A percentile compares a stretch with the other conserved stretches of the same genome.
Conservation (phyloP, 1,140 invertebrate genomes). For the Drosophila parabipectinata region DNA sequence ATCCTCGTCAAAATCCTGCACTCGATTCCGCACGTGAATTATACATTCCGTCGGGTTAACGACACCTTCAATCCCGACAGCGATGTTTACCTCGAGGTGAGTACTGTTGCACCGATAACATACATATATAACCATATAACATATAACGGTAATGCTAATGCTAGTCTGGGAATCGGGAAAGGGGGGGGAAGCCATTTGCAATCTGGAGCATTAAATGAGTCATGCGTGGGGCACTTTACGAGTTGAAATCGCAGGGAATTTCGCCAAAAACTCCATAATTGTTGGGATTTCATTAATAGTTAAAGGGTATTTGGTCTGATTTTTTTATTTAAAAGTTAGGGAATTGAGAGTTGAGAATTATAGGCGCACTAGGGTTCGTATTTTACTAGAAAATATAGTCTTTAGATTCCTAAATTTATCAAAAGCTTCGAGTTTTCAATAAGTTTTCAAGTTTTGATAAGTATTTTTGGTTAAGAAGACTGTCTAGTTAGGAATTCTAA, state of each 20-base stretch:
- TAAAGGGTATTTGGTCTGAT: no score
- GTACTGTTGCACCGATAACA: conserved; percentile 41
- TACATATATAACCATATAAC: no score
- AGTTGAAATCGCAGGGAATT: background rate
- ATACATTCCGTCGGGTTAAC: conserved; percentile 94
- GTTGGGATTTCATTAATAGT: background rate
- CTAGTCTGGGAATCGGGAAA: background rate
- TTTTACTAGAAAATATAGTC: no score
- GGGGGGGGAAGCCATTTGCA: background rate
- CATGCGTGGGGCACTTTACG: background rate
- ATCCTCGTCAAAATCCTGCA: conserved; percentile 89
- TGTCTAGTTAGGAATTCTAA: no score
- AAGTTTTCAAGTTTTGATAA: no score
- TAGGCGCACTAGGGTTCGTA: no score
- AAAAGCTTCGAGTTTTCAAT: no score
- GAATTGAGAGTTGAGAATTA: no score
- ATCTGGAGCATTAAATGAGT: conserved; percentile 1
- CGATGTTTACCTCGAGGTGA: conserved; percentile 95
- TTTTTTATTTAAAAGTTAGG: no score
- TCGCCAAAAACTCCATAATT: background rate
- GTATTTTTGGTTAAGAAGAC: no score
- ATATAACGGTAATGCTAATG: conserved; percentile 2
- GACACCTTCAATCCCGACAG: conserved; percentile 95
- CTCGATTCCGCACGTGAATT: conserved; percentile 93
- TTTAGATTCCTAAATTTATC: no score